Evolutionary conservation across 2,113 vertebrate genomes (phyloP).

Genomic region (Shinisaurus crocodilurus): DNA sequence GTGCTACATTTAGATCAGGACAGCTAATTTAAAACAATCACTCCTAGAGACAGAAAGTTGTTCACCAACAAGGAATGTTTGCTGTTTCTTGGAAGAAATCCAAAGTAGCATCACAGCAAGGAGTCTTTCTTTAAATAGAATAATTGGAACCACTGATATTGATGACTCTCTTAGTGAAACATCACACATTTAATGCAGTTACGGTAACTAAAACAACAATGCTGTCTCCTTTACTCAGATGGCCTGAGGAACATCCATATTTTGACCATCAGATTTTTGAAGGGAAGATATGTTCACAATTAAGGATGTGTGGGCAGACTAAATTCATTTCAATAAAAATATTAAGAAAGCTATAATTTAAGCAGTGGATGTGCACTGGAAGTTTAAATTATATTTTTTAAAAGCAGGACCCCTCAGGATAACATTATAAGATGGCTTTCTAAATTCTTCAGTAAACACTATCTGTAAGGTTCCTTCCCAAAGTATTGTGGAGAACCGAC

Average conservation of each 20-base stretch:
- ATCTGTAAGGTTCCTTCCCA: background rate
- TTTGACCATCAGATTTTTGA: background rate
- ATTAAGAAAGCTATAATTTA: background rate
- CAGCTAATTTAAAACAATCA: background rate
- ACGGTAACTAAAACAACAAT: background rate
- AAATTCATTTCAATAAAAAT: background rate
- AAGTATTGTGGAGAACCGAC: background rate
- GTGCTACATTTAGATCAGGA: background rate
- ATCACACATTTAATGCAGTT: conserved; percentile 33
- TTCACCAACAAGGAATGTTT: conserved; percentile 10
- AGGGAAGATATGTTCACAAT: background rate
- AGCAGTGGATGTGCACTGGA: background rate
- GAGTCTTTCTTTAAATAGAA: conserved; percentile 9
- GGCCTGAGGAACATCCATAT: background rate
- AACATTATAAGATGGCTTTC: background rate
- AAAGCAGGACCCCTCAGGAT: background rate
- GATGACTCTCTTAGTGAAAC: conserved; percentile 29
- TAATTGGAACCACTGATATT: conserved; percentile 52
- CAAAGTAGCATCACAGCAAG: conserved; percentile 16
- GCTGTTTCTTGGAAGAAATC: conserved; percentile 44
- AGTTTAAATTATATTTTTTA: background rate
- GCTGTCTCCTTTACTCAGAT: background rate
- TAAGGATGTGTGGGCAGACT: background rate
- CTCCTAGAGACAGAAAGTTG: conserved; percentile 11
- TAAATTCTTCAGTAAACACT: background rate